Evolutionary conservation across 2,888 invertebrate genomes (phyloP), one percentile per base, ranked within the genome.

Genomic region (Tricholauxania praeusta): DNA sequence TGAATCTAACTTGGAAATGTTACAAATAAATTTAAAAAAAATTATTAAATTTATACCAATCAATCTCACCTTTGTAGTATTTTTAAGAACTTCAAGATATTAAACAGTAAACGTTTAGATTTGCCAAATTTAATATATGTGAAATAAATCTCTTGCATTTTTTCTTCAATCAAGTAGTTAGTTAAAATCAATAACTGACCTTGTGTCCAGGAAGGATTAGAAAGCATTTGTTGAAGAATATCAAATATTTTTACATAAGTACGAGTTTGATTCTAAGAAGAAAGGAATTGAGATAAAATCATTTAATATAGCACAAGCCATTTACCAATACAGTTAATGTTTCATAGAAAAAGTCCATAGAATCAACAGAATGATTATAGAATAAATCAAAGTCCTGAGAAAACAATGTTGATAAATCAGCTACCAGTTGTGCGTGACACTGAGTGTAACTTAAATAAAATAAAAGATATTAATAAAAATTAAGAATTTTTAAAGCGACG

Each of bases 371-470:
- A 17, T 57, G 22, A 10, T 71, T 59, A 57, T 72, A 68, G 71
- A 78, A 77, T 69, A 76, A 49, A 39, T 77, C 72, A 49, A 72
- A 77, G 32, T 75, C 75, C 7, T 72, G 49, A 1, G 68, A 65
- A 12, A 78, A 74, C 0, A 76, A 48, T 22, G 57, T 8, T 1
- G 76, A 63, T 32, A 77, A 64, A 28, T 70, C 73, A 4, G 47
- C 49, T 19, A 75, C 72, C 12, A 74, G 63, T 32, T 75, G 52
- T 1, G 48, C 57, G 69, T 76, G 75, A 2, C 75, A 62, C 55
- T 74, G 68, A 39, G 22, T 49, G 39, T 77, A 78, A 22, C 78
- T 78, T 49, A 15, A 71, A 66, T 49, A 15, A 72, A 52, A 28
- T 32, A 19, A 19, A n/a, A 10, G 12, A 12, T n/a, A 14, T 49